phyloP scores from a whole-genome alignment of 2,888 invertebrate species.

The Patella caerulea region DNA sequence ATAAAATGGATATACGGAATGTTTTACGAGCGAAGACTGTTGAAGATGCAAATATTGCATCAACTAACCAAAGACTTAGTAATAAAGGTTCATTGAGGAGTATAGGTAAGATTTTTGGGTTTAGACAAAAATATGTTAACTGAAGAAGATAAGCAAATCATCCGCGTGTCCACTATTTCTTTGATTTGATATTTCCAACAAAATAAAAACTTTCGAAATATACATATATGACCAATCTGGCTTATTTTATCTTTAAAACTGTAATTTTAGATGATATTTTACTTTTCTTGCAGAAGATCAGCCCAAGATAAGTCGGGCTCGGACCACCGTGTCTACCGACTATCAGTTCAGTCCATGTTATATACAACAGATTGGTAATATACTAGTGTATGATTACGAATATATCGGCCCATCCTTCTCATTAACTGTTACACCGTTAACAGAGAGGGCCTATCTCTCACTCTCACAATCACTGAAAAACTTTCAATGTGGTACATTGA shows the following conservation, averaged over 20 bases:
- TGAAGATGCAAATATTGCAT: conserved; percentile 40
- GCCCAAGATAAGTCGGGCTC: conserved; percentile 47
- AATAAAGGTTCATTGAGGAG: background rate
- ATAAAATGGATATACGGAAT: conserved; percentile 66
- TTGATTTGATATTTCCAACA: too few relatives aligned
- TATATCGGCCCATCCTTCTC: conserved; percentile 61
- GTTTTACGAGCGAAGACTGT: conserved; percentile 65
- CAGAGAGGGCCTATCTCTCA: conserved; percentile 65
- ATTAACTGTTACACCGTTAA: conserved; percentile 66
- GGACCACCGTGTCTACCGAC: conserved; percentile 63
- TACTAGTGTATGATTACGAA: conserved; percentile 67
- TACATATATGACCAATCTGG: background rate
- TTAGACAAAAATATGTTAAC: too few relatives aligned
- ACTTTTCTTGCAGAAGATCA: conserved; percentile 45
- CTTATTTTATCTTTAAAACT: background rate
- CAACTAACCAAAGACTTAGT: background rate
- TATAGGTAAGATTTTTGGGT: background rate
- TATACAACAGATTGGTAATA: conserved; percentile 64
- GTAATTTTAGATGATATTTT: background rate
- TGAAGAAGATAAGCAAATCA: too few relatives aligned
- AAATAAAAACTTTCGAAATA: too few relatives aligned
- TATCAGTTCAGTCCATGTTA: conserved; percentile 66
- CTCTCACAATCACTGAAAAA: conserved; percentile 64
- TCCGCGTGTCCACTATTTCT: too few relatives aligned
- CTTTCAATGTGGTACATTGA: conserved; percentile 66